Percentiles rank a stretch among this genome's conserved stretches.
Evolutionary conservation across 1,140 invertebrate species (phyloP).

Genomic region (Lucilia cuprina): DNA sequence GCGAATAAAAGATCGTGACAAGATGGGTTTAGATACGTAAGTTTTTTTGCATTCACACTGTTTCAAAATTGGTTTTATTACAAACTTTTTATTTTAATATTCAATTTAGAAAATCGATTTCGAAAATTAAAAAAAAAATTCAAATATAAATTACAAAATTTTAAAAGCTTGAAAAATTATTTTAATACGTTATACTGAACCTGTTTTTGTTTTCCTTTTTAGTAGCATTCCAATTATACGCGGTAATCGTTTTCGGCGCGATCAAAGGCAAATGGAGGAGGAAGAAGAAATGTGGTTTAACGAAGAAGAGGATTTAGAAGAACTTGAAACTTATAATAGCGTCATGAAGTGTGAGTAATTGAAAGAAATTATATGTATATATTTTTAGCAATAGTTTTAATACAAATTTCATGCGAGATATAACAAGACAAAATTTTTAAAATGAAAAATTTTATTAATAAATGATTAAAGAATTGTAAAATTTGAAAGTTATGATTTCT

Average conservation of each 20-base stretch:
- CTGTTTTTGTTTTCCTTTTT: slow-evolving; percentile 64
- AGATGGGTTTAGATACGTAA: slow-evolving; percentile 74
- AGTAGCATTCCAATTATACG: slow-evolving; percentile 74
- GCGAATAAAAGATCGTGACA: slow-evolving; percentile 82
- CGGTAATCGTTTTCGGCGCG: slow-evolving; percentile 83
- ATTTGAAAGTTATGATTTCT: no score
- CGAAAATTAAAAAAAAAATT: no score
- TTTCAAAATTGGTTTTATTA: no score
- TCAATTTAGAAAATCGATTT: no score
- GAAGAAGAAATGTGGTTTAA: slow-evolving; percentile 99
- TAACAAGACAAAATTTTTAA: no score
- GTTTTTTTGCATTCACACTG: slow-evolving; percentile 36
- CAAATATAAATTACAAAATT: no score
- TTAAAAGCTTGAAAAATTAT: no score
- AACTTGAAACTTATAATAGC: slow-evolving; percentile 62
- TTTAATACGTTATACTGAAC: no score
- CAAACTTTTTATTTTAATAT: no score
- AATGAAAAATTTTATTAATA: no score
- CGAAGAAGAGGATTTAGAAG: slow-evolving; percentile 92
- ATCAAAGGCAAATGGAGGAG: slow-evolving; percentile 91
- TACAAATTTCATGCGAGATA: no score
- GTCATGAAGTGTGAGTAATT: slow-evolving; percentile 63
- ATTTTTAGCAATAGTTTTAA: neutral
- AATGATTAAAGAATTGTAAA: no score
- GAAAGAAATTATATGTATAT: neutral